Evolutionary conservation across 2,888 invertebrate species (phyloP), one percentile per base, ranked within the genome.

Genomic region (Lithophane socia): DNA sequence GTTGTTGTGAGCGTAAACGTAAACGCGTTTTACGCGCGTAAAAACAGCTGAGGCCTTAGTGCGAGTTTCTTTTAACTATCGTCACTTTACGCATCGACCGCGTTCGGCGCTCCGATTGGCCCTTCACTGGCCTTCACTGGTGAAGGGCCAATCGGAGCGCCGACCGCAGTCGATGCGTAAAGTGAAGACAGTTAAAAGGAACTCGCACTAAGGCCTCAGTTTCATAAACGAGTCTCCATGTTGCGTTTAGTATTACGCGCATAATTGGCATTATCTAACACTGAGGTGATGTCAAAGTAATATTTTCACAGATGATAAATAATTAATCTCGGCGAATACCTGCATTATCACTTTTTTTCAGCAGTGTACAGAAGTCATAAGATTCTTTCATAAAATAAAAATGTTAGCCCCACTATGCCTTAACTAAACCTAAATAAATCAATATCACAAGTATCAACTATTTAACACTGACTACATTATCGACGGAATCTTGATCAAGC

Each of bases 371-470:
- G 83, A 85, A 71, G 67, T n/a, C 24, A 61, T 73, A 66, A 77
- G 54, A 72, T 68, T 37, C 9, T n/a, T 73, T 47, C 4, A 21
- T 24, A 52, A 69, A 80, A 70, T 10, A 63, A 61, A 60, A 29
- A 4, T 54, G 10, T 77, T 69, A 74, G 69, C 49, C 47, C 73
- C 61, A 71, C 77, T 73, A 64, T n/a, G 52, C 37, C 72, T 66
- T 86, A 84, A 75, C 18, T 84, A 65, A 76, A 69, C 54, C 2
- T 75, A 80, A 82, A 75, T 64, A 76, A 88, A 79, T 49, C 77
- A 82, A 88, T 87, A 87, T 87, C 87, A 87, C 87, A 85, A 64
- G 2, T 64, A 71, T 63, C 69, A 73, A 79, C 80, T 67, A 80
- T 37, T 73, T 56, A 86, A 75, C 67, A 86, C 76, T 84, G 71